These are phyloP conservation scores for Zonitis immaculata DNA, from an alignment of 2,888 invertebrate species.

Conservation along the genomic window DNA sequence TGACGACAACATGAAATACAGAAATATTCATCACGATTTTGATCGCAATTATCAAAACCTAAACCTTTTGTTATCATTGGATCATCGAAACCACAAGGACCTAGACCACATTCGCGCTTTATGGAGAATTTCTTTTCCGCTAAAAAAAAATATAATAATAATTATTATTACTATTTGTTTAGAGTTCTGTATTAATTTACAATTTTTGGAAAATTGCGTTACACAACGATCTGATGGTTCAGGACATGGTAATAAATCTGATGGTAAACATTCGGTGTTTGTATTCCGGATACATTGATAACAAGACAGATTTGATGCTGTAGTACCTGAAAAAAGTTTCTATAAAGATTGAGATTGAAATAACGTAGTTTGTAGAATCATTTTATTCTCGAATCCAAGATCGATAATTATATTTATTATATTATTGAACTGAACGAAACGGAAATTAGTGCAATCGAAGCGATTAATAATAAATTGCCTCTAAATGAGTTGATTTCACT, in stretches of 20 bases:
- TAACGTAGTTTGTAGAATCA: too few relatives aligned
- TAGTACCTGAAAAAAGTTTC: neutral
- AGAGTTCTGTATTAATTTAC: conserved; percentile 31
- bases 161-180: neutral
- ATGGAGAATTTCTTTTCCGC: conserved; percentile 43
- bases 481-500: too few relatives aligned
- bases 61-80: conserved; percentile 43
- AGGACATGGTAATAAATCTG: conserved; percentile 44
- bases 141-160: conserved; percentile 31
- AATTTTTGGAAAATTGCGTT: conserved; percentile 46
- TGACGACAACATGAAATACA: conserved; percentile 48
- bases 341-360: too few relatives aligned
- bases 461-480: too few relatives aligned
- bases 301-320: conserved; percentile 27
- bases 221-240: conserved; percentile 47
- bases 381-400: too few relatives aligned
- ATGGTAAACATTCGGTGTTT: conserved; percentile 41
- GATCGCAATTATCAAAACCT: conserved; percentile 47
- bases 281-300: conserved; percentile 46
- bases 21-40: conserved; percentile 45
- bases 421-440: too few relatives aligned
- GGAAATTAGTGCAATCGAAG: too few relatives aligned
- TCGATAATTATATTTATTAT: too few relatives aligned
- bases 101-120: conserved; percentile 49
- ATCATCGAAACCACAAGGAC: conserved; percentile 48